Conservation (phyloP, 2,888 invertebrate genomes). For the Frankliniella intonsa region DNA sequence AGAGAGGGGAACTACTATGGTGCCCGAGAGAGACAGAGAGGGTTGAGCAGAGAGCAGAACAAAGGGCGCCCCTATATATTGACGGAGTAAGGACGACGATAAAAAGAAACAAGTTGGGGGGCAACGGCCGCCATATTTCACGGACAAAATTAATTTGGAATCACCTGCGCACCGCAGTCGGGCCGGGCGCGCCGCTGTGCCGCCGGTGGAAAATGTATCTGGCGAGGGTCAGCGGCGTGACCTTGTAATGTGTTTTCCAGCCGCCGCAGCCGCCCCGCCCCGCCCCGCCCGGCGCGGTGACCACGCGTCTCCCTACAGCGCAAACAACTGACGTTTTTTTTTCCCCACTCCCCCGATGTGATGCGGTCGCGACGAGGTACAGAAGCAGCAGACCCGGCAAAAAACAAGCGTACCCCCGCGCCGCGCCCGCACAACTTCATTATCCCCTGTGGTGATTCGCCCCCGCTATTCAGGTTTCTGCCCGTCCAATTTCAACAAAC, state of each 20-base stretch:
- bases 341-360: no score
- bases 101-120: conserved; percentile 18
- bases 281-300: no score
- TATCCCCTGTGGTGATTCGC: no score
- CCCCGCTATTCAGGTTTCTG: no score
- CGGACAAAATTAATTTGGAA: conserved; percentile 17
- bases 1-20: not conserved
- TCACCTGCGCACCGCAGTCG: not conserved
- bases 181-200: not conserved
- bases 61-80: not conserved
- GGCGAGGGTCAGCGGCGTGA: not conserved
- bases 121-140: conserved; percentile 2
- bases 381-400: no score
- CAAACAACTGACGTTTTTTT: no score
- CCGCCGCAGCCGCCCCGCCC: no score
- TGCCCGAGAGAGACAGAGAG: not conserved
- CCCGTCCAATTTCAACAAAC: no score
- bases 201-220: not conserved
- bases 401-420: no score
- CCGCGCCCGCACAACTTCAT: no score
- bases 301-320: no score
- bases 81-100: not conserved
- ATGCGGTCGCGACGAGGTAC: no score
- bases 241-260: conserved; percentile 2
- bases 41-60: not conserved